Evolutionary conservation across 2,113 vertebrate species (phyloP), one percentile per base, ranked within the genome.

Genomic region (Amphiprion percula): DNA sequence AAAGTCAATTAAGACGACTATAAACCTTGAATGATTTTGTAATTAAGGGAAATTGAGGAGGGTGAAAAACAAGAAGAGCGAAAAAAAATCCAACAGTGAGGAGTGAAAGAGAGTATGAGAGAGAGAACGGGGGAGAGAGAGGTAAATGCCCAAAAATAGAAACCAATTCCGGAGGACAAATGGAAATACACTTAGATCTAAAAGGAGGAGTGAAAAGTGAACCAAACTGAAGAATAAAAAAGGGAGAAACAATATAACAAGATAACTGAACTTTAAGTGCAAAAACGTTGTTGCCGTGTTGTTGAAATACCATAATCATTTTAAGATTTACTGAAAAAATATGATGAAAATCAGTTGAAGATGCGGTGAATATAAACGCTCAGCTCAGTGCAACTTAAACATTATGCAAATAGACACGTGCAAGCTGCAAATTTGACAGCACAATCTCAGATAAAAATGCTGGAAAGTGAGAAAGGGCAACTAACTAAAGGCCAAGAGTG

Each of bases 21-120:
- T 83, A 88, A 90, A 90, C 91, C 88, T 90, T 77, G 85, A 91
- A 90, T 91, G 83, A 90, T 87, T 91, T 88, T 85, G 68, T 88
- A 91, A 92, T 93, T 91, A 93, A 65, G 33, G 78, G 83, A 86
- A 87, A 84, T 77, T 83, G 75, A 87, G 68, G 63, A 79, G 83
- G 68, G 78, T 74, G 69, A 85, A 90, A 88, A 87, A 90, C 50
- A 81, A 72, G 80, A 59, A 79, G 41, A 83, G 71, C 0, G n/a
- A 65, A 61, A 49, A n/a, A 82, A 68, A 68, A 14, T 64, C 24
- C 10, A 72, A 82, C n/a, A 70, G 74, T n/a, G 82, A 82, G 33
- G 62, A 82, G 44, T 16, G 62, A 83, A 41, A 21, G 30, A 61
- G 49, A 50, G 41, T 19, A 41, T 39, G 55, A 11, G 53, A 30